Evolutionary conservation across 1,140 invertebrate species (phyloP), one percentile per base, ranked within the genome.

Genomic region (Penaeus vannamei): DNA sequence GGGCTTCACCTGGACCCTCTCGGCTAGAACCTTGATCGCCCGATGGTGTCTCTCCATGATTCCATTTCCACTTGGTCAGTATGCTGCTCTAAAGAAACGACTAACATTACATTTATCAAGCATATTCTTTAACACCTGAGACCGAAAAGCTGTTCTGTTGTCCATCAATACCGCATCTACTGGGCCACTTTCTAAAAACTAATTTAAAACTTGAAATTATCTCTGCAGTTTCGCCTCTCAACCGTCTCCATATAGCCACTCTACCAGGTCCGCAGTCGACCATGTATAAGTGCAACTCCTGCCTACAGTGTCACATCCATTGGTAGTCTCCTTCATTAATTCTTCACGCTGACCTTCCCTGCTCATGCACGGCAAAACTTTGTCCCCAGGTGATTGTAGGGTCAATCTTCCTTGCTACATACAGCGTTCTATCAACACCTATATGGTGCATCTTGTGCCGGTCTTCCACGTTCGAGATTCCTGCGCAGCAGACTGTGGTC

Each of bases 61-160:
- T 84, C 84, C 62, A 83, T 85, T 85, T 76, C 84, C 84, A 84
- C 62, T 85, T 42, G 62, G 61, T n/a, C n/a, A n/a, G n/a, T 42
- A 3, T 1, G 32, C 83, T 3, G 61, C 84, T 42, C 59, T 8
- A 53, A 85, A 85, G 46, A 42, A 83, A 22, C 62, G 3, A 19
- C 12, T 85, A 80, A 85, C 26, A 80, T 85, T 85, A 3, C 84
- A 85, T 79, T 32, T 72, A 19, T 85, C 69, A 85, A 83, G 4
- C 19, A 83, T 29, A 22, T 85, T 8, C 79, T 85, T 72, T 4
- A 69, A 80, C 4, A 4, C 5, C 46, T 83, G 4, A 20, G 84
- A 85, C 22, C 62, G 12, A 32, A 85, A 85, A 14, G 29, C 80
- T 2, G 80, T 82, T 2, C 80, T 82, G 80, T 82, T 82, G 12